A percentile compares a stretch with the other conserved stretches of the same genome.
Evolutionary conservation across 2,113 vertebrate species (phyloP).

Genomic region (Oncorhynchus tshawytscha): DNA sequence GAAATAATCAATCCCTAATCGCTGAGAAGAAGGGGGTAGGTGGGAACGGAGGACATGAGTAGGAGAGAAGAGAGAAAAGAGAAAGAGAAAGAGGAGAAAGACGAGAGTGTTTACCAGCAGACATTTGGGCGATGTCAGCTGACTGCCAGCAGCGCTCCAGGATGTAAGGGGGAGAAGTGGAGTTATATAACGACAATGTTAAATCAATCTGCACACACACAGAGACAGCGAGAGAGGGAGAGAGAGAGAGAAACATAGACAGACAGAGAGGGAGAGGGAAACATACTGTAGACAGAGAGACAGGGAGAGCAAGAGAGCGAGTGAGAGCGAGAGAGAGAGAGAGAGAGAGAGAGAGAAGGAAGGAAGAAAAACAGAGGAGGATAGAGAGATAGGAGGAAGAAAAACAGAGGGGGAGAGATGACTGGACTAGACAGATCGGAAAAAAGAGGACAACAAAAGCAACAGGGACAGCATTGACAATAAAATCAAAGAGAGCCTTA

Average conservation of each 20-base stretch:
- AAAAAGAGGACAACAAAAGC: neutral
- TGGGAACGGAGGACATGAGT: slow-evolving; percentile 24
- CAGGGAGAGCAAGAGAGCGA: slow-evolving; percentile 13
- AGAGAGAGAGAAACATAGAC: slow-evolving; percentile 1
- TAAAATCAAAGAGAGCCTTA: slow-evolving; percentile 37
- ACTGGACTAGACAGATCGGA: neutral
- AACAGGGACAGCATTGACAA: slow-evolving; percentile 46
- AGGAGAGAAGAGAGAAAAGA: slow-evolving; percentile 36
- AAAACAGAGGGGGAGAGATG: slow-evolving; percentile 13
- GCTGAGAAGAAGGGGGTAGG: slow-evolving; percentile 46
- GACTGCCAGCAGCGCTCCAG: slow-evolving; percentile 63
- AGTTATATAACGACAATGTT: slow-evolving; percentile 71
- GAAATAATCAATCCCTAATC: slow-evolving; percentile 74
- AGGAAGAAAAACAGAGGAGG: slow-evolving; percentile 14
- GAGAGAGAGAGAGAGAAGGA: slow-evolving; percentile 7
- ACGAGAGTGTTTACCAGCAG: slow-evolving; percentile 69
- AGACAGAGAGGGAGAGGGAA: slow-evolving; percentile 41
- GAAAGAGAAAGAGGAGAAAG: slow-evolving; percentile 28
- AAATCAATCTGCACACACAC: slow-evolving; percentile 44
- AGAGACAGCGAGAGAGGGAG: slow-evolving; percentile 28
- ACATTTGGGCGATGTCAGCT: slow-evolving; percentile 70
- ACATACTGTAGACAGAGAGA: slow-evolving; percentile 1
- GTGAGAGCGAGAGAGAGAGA: slow-evolving; percentile 7
- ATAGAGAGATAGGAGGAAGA: slow-evolving; percentile 18
- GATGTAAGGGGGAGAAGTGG: slow-evolving; percentile 61